Evolutionary conservation across 2,888 invertebrate species (phyloP).

Genomic region (Lysandra bellargus): DNA sequence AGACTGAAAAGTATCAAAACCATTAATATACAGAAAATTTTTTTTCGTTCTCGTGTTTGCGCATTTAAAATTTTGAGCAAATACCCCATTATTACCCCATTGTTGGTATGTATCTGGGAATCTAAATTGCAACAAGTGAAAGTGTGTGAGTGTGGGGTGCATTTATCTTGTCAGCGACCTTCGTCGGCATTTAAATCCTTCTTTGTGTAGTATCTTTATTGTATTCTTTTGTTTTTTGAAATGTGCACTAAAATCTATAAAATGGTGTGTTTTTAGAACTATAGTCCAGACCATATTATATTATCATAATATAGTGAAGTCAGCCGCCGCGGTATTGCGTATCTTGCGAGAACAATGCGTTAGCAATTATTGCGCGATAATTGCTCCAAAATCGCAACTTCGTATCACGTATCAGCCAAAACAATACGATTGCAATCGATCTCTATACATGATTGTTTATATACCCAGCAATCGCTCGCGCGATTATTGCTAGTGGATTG

Average conservation of each 20-base stretch:
- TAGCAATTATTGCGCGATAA: too few relatives aligned
- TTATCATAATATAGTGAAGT: too few relatives aligned
- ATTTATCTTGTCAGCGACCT: constrained; percentile 12
- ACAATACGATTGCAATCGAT: too few relatives aligned
- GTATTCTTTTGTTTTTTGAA: neutral
- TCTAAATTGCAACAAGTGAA: constrained; percentile 19
- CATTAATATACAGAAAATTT: neutral
- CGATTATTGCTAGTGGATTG: too few relatives aligned
- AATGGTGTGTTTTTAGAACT: neutral
- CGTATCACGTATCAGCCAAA: too few relatives aligned
- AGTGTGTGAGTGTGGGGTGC: neutral
- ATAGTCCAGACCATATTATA: too few relatives aligned
- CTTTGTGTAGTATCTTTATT: neutral
- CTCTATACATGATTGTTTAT: too few relatives aligned
- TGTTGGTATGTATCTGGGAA: neutral
- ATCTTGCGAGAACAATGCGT: too few relatives aligned
- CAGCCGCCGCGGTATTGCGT: too few relatives aligned
- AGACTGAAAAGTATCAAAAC: too few relatives aligned
- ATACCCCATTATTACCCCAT: neutral
- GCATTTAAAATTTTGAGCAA: neutral
- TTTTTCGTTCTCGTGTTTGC: neutral
- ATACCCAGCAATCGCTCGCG: too few relatives aligned
- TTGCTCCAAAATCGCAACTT: too few relatives aligned
- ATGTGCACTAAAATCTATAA: neutral
- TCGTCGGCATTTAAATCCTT: neutral